These are phyloP conservation scores for Notothenia coriiceps DNA, from an alignment of 2,113 vertebrate genomes.

Conservation along the genomic window DNA sequence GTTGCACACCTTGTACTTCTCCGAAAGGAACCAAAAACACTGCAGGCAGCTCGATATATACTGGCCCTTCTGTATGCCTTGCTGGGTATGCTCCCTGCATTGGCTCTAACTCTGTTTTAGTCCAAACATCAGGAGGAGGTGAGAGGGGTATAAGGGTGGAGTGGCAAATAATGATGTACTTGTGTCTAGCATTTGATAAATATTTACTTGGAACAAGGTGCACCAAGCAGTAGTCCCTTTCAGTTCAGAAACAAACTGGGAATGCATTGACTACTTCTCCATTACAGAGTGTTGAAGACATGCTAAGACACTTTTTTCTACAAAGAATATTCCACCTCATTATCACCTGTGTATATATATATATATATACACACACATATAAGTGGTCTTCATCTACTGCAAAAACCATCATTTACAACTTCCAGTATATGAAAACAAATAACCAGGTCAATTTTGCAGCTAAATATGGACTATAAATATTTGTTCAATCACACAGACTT, in stretches of 20 bases:
- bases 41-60: constrained; percentile 71
- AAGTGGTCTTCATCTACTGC: neutral
- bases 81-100: constrained; percentile 57
- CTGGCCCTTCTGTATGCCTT: constrained; percentile 64
- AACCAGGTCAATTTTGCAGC: neutral
- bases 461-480: neutral
- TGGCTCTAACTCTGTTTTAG: constrained; percentile 76
- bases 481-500: constrained; percentile 18
- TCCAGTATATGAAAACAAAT: neutral
- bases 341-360: neutral
- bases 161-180: constrained; percentile 77
- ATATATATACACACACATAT: neutral
- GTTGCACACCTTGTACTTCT: constrained; percentile 64
- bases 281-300: constrained; percentile 45
- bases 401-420: neutral
- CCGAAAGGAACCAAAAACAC: constrained; percentile 59
- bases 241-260: constrained; percentile 76
- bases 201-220: constrained; percentile 80
- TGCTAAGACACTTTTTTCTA: neutral
- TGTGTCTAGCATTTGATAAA: constrained; percentile 83
- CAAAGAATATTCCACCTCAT: no score
- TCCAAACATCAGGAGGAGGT: constrained; percentile 73
- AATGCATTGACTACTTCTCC: constrained; percentile 66
- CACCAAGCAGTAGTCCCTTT: constrained; percentile 68
- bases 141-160: constrained; percentile 68